A percentile compares a stretch with the other conserved stretches of the same genome.
These are phyloP conservation scores for Nothocercus nigrocapillus DNA, from an alignment of 2,113 vertebrate genomes.

Conservation along the genomic window DNA sequence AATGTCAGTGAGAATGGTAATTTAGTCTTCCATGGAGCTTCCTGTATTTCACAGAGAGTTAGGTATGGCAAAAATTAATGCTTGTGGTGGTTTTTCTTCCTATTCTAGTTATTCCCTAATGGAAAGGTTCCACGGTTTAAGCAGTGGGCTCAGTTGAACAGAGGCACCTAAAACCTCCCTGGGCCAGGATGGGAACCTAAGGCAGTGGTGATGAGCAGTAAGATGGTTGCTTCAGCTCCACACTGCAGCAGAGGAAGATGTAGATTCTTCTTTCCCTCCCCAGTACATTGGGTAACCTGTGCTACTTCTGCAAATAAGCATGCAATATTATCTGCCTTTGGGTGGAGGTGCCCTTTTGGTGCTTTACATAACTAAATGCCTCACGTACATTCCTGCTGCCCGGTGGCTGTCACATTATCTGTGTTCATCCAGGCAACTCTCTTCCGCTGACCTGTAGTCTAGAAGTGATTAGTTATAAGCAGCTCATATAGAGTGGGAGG, in stretches of 20 bases:
- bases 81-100: not conserved
- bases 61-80: not conserved
- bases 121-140: not conserved
- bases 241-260: not conserved
- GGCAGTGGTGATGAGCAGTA: not conserved
- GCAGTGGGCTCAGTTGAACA: not conserved
- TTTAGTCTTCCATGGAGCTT: not conserved
- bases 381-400: not conserved
- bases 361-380: not conserved
- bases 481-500: not conserved
- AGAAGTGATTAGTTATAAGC: fast-evolving
- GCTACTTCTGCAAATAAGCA: not conserved
- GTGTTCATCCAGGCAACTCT: not conserved
- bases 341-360: not conserved
- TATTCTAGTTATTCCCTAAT: not conserved
- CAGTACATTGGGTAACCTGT: not conserved
- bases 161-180: not conserved
- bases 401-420: fast-evolving
- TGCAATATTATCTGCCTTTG: not conserved
- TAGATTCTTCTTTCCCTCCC: not conserved
- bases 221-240: not conserved
- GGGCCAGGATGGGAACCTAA: not conserved
- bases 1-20: too few relatives aligned
- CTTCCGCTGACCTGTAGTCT: not conserved
- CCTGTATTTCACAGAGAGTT: not conserved